These are phyloP conservation scores for Hozukius guyotensis DNA, from an alignment of 2,797 vertebrate genomes.

Conservation along the genomic window DNA sequence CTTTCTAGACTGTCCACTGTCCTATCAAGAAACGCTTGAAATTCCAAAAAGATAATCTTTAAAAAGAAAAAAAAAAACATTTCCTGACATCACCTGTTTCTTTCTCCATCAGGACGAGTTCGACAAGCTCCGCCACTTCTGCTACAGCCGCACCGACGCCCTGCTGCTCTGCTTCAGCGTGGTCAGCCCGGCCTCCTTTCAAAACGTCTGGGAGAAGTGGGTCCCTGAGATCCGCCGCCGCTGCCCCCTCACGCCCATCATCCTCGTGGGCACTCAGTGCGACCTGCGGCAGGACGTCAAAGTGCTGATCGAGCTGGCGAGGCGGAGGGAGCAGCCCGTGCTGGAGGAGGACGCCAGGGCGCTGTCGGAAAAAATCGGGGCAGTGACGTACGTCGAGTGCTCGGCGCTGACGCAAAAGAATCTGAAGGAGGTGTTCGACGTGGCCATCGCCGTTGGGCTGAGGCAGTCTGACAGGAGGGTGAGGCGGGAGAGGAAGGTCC, in stretches of 20 bases:
- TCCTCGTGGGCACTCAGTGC: slow-evolving; percentile 90
- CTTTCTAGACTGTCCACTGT: no score
- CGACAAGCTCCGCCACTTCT: slow-evolving; percentile 89
- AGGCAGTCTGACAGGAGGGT: slow-evolving; percentile 79
- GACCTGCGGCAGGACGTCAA: slow-evolving; percentile 90
- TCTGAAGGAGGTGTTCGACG: slow-evolving; percentile 90
- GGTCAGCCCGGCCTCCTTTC: slow-evolving; percentile 89
- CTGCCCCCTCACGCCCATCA: slow-evolving; percentile 84
- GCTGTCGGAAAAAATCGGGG: slow-evolving; percentile 83
- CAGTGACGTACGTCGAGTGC: slow-evolving; percentile 87
- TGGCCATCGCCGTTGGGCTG: slow-evolving; percentile 85
- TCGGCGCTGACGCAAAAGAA: slow-evolving; percentile 91
- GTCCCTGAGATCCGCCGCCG: slow-evolving; percentile 86
- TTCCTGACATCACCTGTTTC: slow-evolving; percentile 4
- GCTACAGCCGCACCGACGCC: slow-evolving; percentile 87
- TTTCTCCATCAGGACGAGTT: slow-evolving; percentile 85
- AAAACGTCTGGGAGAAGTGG: slow-evolving; percentile 90
- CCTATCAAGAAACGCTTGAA: no score
- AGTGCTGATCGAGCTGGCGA: slow-evolving; percentile 87
- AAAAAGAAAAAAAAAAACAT: background rate
- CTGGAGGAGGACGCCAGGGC: slow-evolving; percentile 81
- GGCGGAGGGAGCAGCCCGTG: slow-evolving; percentile 84
- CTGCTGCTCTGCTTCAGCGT: slow-evolving; percentile 91
- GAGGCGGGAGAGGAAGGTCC: slow-evolving; percentile 83
- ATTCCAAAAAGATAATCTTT: no score